These are phyloP conservation scores for Reinhardtius hippoglossoides DNA, from an alignment of 2,113 vertebrate genomes.

Conservation along the genomic window DNA sequence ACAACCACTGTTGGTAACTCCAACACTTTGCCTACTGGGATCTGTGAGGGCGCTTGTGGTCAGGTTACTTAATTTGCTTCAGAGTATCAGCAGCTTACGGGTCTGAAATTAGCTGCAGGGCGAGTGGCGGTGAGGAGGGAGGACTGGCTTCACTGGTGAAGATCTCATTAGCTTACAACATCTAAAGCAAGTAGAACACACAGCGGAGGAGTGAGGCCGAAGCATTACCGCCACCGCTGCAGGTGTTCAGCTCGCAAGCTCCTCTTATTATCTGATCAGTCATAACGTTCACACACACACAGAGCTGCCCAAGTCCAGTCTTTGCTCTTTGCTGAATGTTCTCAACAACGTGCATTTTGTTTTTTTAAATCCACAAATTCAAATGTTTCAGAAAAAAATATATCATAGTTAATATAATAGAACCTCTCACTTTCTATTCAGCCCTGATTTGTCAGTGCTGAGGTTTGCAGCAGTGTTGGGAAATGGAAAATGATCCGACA, in stretches of 20 bases:
- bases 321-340: not conserved
- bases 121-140: conserved; percentile 11
- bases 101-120: conserved; percentile 68
- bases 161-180: conserved; percentile 62
- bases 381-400: not conserved
- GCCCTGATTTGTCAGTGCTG: not conserved
- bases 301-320: not conserved
- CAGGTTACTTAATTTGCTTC: conserved; percentile 62
- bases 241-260: conserved; percentile 13
- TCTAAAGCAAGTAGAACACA: conserved; percentile 17
- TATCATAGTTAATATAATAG: not conserved
- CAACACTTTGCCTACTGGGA: not conserved
- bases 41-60: conserved; percentile 16
- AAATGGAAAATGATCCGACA: not conserved
- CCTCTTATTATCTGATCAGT: conserved; percentile 23
- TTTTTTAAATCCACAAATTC: not conserved
- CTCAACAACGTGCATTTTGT: no score
- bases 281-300: not conserved
- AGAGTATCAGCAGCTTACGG: conserved; percentile 70
- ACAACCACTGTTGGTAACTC: not conserved
- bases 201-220: conserved; percentile 8
- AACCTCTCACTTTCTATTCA: not conserved
- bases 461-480: not conserved
- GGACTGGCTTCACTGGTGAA: conserved; percentile 41
- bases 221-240: conserved; percentile 6